phyloP scores from a whole-genome alignment of 2,113 vertebrate species.

The Glaucomys volans region DNA sequence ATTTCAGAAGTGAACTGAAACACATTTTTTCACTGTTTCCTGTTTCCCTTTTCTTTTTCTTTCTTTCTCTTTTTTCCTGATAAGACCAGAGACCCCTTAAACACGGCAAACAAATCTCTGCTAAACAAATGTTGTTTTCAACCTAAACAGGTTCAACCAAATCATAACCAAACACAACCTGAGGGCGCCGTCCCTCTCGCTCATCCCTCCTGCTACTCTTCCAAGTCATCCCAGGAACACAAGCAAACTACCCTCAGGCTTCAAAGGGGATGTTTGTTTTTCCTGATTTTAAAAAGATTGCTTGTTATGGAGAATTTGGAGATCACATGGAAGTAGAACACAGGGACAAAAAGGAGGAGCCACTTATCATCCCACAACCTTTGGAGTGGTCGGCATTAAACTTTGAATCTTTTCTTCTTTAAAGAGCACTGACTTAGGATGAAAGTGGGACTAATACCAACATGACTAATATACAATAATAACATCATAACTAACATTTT shows the following conservation, averaged over 20 bases:
- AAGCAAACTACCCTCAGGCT: neutral
- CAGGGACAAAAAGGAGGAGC: neutral
- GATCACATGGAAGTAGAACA: neutral
- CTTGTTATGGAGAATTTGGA: neutral
- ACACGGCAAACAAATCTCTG: neutral
- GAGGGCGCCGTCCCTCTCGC: neutral
- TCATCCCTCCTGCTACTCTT: neutral
- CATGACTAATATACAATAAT: no score
- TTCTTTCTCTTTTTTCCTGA: no score
- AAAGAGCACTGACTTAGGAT: neutral
- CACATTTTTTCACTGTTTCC: neutral
- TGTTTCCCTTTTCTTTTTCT: neutral
- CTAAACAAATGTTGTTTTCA: neutral
- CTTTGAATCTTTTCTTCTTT: neutral
- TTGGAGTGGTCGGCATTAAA: neutral
- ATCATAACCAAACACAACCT: neutral
- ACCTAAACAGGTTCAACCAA: neutral
- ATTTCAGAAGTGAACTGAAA: neutral
- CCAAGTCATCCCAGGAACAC: neutral
- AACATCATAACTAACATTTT: neutral
- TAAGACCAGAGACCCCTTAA: neutral
- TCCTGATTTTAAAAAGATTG: neutral
- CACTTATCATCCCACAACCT: neutral
- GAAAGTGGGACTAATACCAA: neutral
- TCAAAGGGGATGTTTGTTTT: neutral